Base-by-base conservation (phyloP, 2,797 vertebrate species). In the Tiaroga cobitis region DNA sequence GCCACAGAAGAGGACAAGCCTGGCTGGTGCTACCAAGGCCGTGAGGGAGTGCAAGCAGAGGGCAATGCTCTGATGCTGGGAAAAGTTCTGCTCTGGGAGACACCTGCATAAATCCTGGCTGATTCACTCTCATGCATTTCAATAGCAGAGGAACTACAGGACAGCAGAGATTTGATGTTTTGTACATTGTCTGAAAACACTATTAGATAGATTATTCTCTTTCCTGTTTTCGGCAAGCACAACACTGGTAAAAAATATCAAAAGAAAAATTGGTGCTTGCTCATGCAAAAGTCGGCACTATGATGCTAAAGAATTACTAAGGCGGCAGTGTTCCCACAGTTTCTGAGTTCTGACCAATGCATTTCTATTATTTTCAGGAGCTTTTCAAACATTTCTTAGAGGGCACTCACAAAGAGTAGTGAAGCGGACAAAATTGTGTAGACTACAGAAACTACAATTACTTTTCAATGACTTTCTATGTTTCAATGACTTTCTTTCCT, bases 11-110 rank as follows among this genome's bases (percentile, higher is more conserved):
- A 82, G 76, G 54, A 37, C 51, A 19, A 82, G 15, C 78, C 68
- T 54, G 79, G 70, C 49, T 74, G 61, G 69, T 59, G 85, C 24
- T 80, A 43, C 26, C 7, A 26, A 37, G 41, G 37, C 54, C 1
- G 79, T 46, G 80, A 80, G 85, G 61, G 49, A 82, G 85, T 75
- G 86, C 83, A 89, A 90, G 51, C 74, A 85, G 83, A 74, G 82
- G 77, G 59, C 59, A 59, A 21, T 74, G 85, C 32, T n/a, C 29
- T 82, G 70, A 81, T 77, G 82, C 80, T 82, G 75, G 32, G 54
- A 80, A 70, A 49, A 46, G 68, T 41, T 84, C 59, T 70, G 76
- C 56, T 77, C 70, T 26, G 80, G 80, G 80, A 59, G 34, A 34
- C 77, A 77, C 75, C 75, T 67, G 80, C 54, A 46, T 87, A 76